A percentile compares a stretch with the other conserved stretches of the same genome.
Evolutionary conservation across 1,140 invertebrate species (phyloP).

Genomic region (Mya arenaria): DNA sequence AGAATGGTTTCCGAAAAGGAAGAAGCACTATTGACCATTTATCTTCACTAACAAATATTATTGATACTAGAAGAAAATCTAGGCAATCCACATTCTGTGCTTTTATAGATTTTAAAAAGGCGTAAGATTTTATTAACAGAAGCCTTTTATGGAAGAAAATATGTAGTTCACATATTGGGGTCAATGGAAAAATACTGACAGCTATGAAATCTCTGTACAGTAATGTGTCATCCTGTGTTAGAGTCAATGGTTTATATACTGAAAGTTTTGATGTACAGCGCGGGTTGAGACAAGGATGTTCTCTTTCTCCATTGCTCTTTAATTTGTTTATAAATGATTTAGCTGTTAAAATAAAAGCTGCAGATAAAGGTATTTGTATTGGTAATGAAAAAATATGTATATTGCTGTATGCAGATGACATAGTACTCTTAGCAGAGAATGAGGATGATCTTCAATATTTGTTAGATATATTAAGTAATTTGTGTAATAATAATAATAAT

Average conservation of each 20-base stretch:
- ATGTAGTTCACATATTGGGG: background rate
- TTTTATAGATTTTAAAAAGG: conserved; percentile 45
- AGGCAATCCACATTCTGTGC: conserved; percentile 23
- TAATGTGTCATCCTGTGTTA: conserved; percentile 1
- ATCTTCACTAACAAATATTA: conserved; percentile 21
- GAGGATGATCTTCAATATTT: conserved; percentile 10
- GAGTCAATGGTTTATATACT: background rate
- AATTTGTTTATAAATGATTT: conserved; percentile 18
- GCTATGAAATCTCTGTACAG: conserved; percentile 38
- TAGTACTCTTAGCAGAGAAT: background rate
- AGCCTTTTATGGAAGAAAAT: background rate
- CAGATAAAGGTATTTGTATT: background rate
- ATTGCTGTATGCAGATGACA: conserved; percentile 1
- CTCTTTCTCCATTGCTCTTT: background rate
- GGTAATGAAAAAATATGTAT: conserved; percentile 12
- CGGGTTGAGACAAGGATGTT: background rate
- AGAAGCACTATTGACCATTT: conserved; percentile 40
- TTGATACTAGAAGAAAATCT: conserved; percentile 20
- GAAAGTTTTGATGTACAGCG: background rate
- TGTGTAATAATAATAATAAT: background rate
- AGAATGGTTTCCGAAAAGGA: conserved; percentile 42
- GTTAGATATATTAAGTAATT: conserved; percentile 15
- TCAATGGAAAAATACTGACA: conserved; percentile 40
- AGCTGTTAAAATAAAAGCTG: background rate
- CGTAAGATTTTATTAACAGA: conserved; percentile 16